phyloP scores from a whole-genome alignment of 2,888 invertebrate genomes.

The Exocentrus adspersus region DNA sequence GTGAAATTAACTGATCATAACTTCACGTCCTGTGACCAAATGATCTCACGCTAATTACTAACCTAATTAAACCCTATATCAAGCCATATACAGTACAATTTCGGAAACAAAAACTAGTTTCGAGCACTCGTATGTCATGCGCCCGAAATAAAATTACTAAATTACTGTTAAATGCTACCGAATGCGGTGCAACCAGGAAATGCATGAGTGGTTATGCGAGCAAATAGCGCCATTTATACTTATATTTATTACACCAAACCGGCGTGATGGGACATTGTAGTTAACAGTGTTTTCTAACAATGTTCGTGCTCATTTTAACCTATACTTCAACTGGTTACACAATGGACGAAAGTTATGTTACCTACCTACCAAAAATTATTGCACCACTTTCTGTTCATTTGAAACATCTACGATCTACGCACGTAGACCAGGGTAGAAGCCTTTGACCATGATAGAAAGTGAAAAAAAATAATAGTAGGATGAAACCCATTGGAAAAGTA shows the following conservation, averaged over 20 bases:
- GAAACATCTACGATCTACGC: too few relatives aligned
- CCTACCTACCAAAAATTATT: too few relatives aligned
- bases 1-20: slow-evolving; percentile 58
- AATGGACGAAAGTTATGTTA: too few relatives aligned
- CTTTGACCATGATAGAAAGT: too few relatives aligned
- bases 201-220: slow-evolving; percentile 2
- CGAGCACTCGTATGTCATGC: slow-evolving; percentile 20
- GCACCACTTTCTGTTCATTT: too few relatives aligned
- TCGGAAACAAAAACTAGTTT: slow-evolving; percentile 34
- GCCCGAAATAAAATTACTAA: slow-evolving; percentile 16
- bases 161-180: slow-evolving; percentile 9
- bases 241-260: not conserved
- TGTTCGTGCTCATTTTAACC: too few relatives aligned
- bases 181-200: not conserved
- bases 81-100: slow-evolving; percentile 33
- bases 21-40: slow-evolving; percentile 53
- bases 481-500: too few relatives aligned
- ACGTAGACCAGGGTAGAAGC: too few relatives aligned
- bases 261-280: too few relatives aligned
- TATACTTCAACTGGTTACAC: too few relatives aligned
- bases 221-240: not conserved
- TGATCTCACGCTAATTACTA: slow-evolving; percentile 51
- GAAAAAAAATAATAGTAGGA: too few relatives aligned
- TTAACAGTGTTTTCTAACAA: too few relatives aligned
- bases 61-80: slow-evolving; percentile 41